Base-by-base conservation (phyloP, 2,888 invertebrate genomes). In the Ferrisia virgata region DNA sequence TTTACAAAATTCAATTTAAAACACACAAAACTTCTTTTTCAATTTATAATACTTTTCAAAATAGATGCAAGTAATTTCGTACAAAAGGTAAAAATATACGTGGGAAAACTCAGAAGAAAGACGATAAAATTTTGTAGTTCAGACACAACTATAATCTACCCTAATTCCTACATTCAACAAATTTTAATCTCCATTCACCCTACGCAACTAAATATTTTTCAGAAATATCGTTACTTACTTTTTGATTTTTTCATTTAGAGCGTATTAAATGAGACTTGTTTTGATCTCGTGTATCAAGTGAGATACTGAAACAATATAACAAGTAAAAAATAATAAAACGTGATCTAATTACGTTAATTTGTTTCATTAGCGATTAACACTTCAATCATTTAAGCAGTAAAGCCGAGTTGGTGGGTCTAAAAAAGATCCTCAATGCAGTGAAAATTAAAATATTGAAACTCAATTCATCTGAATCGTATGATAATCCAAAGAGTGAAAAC, bases 251-350 rank as follows among this genome's bases (percentile, higher is more conserved):
- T 69, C 69, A 31, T 69, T 69, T 69, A 69, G 28, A 69, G 31
- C 69, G 31, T 69, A 18, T 69, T 69, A 69, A 15, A 15, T 69
- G 15, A 69, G 0, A 8, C 15, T 11, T 31, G 31, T 69, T 64
- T 69, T 31, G 53, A 31, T 4, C 5, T 69, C 31, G 31, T 15
- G 3, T 69, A 15, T 28, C 15, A 22, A 69, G n/a, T 69, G 69
- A 69, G 9, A 31, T 31, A 69, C 69, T 69, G 69, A 69, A 69
- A 69, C 69, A 69, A 69, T 31, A 69, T 69, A 69, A 64, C 28
- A 69, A 5, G 28, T 31, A 13, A 69, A 64, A 25, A 69, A 69
- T 31, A 69, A 31, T 28, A 53, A 22, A 36, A 53, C 8, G 18
- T 53, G 53, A 1, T 18, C 53, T 4, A 53, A 22, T 22, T 53